Evolutionary conservation across 1,140 invertebrate genomes (phyloP).

Genomic region (Aphidius gifuensis): DNA sequence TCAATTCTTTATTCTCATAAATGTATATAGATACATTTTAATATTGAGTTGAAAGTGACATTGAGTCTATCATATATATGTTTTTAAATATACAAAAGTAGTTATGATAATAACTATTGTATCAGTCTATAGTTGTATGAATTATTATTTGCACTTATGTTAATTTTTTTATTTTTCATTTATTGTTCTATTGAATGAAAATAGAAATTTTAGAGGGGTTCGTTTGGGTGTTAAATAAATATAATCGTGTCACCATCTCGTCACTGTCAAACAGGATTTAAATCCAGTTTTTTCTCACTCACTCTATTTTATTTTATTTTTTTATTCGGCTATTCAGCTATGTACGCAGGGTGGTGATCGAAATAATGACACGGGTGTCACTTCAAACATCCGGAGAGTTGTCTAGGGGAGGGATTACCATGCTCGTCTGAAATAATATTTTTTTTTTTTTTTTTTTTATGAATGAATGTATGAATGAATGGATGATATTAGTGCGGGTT

Average conservation of each 20-base stretch:
- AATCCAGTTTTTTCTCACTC: conserved; percentile 31
- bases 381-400: conserved; percentile 19
- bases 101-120: too few relatives aligned
- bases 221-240: conserved; percentile 28
- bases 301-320: conserved; percentile 9
- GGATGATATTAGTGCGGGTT: too few relatives aligned
- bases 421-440: conserved; percentile 10
- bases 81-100: too few relatives aligned
- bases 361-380: conserved; percentile 28
- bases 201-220: conserved; percentile 23
- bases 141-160: conserved; percentile 30
- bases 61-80: too few relatives aligned
- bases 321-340: neutral
- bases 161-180: conserved; percentile 33
- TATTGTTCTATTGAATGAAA: conserved; percentile 16
- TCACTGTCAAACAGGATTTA: conserved; percentile 41
- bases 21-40: too few relatives aligned
- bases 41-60: too few relatives aligned
- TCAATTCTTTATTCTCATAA: too few relatives aligned
- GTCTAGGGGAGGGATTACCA: conserved; percentile 10
- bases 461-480: too few relatives aligned
- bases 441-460: conserved; percentile 6
- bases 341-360: conserved; percentile 21
- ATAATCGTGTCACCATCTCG: conserved; percentile 41
- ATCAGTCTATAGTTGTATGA: too few relatives aligned